Conservation (phyloP, 2,797 vertebrate genomes). For the Cercopithecus mitis region DNA sequence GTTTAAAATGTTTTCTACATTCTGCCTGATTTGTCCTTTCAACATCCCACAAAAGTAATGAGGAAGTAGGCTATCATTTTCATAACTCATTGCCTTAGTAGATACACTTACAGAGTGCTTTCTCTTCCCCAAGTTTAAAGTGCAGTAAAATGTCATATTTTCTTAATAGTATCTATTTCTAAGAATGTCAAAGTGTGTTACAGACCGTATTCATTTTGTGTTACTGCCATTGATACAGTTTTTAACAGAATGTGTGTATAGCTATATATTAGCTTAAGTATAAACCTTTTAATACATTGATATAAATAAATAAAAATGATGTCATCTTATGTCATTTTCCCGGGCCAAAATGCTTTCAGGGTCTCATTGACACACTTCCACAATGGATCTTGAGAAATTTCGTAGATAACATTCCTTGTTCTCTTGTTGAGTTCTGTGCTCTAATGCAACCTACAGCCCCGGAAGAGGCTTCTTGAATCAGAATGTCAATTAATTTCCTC, state of each 20-base stretch:
- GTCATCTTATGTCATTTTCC: neutral
- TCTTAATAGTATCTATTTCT: constrained; percentile 42
- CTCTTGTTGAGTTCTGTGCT: constrained; percentile 17
- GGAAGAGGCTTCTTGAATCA: constrained; percentile 10
- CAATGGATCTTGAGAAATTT: constrained; percentile 21
- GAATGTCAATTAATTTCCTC: constrained; percentile 35
- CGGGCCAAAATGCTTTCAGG: constrained; percentile 18
- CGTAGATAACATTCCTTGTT: neutral
- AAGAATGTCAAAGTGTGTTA: constrained; percentile 29
- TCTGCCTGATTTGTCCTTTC: constrained; percentile 43
- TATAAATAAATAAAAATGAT: constrained; percentile 31
- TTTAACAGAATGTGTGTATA: neutral
- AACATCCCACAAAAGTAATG: neutral
- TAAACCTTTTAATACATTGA: constrained; percentile 29
- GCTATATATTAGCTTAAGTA: neutral
- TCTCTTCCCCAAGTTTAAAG: constrained; percentile 28
- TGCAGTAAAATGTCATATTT: constrained; percentile 36
- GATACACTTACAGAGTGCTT: constrained; percentile 2
- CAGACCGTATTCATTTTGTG: constrained; percentile 21
- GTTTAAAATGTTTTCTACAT: neutral
- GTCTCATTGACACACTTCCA: neutral
- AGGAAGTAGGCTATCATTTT: constrained; percentile 22
- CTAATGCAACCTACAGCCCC: neutral
- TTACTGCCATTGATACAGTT: neutral
- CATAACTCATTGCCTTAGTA: constrained; percentile 1